Evolutionary conservation across 2,888 invertebrate genomes (phyloP), one percentile per base, ranked within the genome.

Genomic region (Andrena haemorrhoa): DNA sequence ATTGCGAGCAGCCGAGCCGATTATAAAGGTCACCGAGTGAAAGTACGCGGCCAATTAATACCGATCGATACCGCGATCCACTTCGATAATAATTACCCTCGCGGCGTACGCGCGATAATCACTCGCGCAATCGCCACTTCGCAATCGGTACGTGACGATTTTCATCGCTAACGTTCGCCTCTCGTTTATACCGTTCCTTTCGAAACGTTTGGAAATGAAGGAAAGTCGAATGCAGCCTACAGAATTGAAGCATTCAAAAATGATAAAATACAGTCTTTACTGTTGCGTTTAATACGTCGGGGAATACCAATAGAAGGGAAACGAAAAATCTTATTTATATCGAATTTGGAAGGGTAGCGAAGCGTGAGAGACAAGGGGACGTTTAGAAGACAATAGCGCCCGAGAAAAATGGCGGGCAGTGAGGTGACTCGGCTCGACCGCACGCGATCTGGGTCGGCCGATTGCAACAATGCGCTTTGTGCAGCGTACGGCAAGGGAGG

Each of bases 391-490:
- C 29, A 63, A 64, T 56, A 51, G 64, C 7, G 23, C 63, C 31
- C 10, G 61, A 10, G 49, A 64, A 65, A 60, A 64, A 72, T 29
- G 56, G n/a, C 31, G 12, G 2, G 56, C 33, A 71, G 51, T 41
- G 63, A 76, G 41, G 47, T 56, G 56, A 26, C 49, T 58, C 47
- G 33, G 41, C 20, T 49, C 65, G 58, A 69, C 63, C 71, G 81
- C 79, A 84, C 82, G 88, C 86, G 89, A 91, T 91, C 90, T 91
- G 84, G 90, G 91, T 91, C 91, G 91, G 79, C 77, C 83, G 89
- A 91, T 88, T 88, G 90, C 90, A 89, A 91, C 91, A 91, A 91
- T 91, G 89, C 89, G 88, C 90, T 91, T 90, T 91, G 91, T 89
- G 88, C 85, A 80, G 80, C 83, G 81, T 49, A 68, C 75, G 71